Percentiles rank a stretch among this genome's conserved stretches.
These are phyloP conservation scores for Amniataba percoides DNA, from an alignment of 2,797 vertebrate species.

Conservation along the genomic window DNA sequence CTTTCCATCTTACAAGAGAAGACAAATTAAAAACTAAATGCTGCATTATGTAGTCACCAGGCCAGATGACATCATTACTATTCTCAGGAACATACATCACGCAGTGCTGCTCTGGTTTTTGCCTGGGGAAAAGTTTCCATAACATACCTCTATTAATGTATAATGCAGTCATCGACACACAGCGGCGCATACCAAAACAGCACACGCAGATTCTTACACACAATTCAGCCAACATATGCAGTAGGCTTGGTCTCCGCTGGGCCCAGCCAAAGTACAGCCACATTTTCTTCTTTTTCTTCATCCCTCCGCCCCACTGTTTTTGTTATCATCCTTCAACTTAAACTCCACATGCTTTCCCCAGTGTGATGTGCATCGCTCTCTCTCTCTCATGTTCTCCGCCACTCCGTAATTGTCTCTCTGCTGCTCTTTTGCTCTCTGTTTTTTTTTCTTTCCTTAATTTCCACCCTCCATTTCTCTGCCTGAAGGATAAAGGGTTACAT, in stretches of 20 bases:
- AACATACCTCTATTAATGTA: conserved; percentile 25
- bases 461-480: conserved; percentile 17
- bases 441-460: conserved; percentile 29
- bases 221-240: conserved; percentile 15
- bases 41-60: conserved; percentile 9
- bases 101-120: conserved; percentile 18
- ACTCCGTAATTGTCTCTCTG: conserved; percentile 33
- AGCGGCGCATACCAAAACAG: conserved; percentile 9
- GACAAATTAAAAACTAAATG: background rate
- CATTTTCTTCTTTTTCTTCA: conserved; percentile 47
- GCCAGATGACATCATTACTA: conserved; percentile 26
- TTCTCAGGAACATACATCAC: conserved; percentile 37
- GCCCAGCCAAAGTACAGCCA: conserved; percentile 19
- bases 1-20: background rate
- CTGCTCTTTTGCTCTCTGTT: conserved; percentile 19
- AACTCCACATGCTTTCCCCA: conserved; percentile 44
- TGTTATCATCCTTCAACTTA: conserved; percentile 57
- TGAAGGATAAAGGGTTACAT: conserved; percentile 66
- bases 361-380: conserved; percentile 28
- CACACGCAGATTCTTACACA: conserved; percentile 23
- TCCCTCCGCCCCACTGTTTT: conserved; percentile 49
- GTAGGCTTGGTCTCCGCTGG: conserved; percentile 18
- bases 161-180: conserved; percentile 24
- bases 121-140: conserved; percentile 33
- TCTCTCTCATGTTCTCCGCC: conserved; percentile 9